Evolutionary conservation across 2,888 invertebrate species (phyloP), one percentile per base, ranked within the genome.

Genomic region (Epinotia demarniana): DNA sequence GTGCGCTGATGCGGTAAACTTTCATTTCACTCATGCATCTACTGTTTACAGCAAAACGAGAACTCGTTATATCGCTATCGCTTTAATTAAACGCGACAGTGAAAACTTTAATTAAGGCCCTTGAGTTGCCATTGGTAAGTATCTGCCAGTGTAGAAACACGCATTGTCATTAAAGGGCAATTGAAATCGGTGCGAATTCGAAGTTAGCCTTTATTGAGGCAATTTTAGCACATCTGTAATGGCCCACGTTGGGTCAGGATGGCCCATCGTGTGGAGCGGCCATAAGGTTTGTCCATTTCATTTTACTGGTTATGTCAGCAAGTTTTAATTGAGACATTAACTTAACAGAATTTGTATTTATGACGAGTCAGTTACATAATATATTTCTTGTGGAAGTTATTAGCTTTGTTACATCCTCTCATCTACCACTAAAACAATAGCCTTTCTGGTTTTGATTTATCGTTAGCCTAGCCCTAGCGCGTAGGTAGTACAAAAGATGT

Each of bases 1-100:
- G 85, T 80, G 84, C 90, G 84, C 82, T 88, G 86, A 88, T 85
- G 91, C 90, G 89, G 84, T 86, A 82, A 85, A 88, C 85, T 86
- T 84, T 82, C 83, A 85, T 89, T 89, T 89, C 87, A 86, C 87
- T 86, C 85, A 82, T 83, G 80, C 78, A 81, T 80, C 81, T 84
- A 72, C 43, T 72, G 71, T 72, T 83, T 83, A 83, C 78, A 77
- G 77, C 84, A 85, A 81, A 79, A 78, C 75, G 64, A 71, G 49
- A n/a, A 49, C 49, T 49, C 49, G 49, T 66, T 61, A 61, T 60
- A 46, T 70, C 23, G 69, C 69, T 46, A 70, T 58, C 43, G 69
- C 58, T 61, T 67, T 72, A 63, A 70, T 64, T 69, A 63, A 63
- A 57, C 46, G 58, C 49, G 63, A 46, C 62, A 74, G 69, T 74